These are phyloP conservation scores for Megalonaias nervosa DNA, from an alignment of 1,140 invertebrate species.

Conservation along the genomic window DNA sequence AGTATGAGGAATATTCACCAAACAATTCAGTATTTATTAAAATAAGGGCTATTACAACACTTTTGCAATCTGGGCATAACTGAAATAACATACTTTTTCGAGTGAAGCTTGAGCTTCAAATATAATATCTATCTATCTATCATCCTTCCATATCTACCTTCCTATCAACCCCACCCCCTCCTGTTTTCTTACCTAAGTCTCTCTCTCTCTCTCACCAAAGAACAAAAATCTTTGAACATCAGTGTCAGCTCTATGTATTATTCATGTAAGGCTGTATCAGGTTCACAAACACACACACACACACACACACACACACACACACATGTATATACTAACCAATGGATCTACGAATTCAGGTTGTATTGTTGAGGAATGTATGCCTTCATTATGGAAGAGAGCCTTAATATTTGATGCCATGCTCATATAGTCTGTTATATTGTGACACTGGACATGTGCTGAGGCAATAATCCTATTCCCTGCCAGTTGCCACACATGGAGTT, in stretches of 20 bases:
- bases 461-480: slow-evolving; percentile 76
- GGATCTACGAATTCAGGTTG: slow-evolving; percentile 75
- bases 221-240: slow-evolving; percentile 1
- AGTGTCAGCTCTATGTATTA: neutral
- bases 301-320: neutral
- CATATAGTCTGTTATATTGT: slow-evolving; percentile 74
- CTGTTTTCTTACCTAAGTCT: too few relatives aligned
- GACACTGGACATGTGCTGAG: slow-evolving; percentile 75
- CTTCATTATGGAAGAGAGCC: slow-evolving; percentile 75
- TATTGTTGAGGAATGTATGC: slow-evolving; percentile 77
- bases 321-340: slow-evolving; percentile 4
- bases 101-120: neutral
- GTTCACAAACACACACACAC: neutral
- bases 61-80: neutral
- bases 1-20: neutral
- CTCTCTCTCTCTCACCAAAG: neutral
- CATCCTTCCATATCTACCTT: too few relatives aligned
- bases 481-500: slow-evolving; percentile 77
- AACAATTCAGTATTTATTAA: neutral
- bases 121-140: neutral
- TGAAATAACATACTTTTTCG: neutral
- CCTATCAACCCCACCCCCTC: too few relatives aligned
- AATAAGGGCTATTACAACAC: neutral
- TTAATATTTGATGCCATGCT: slow-evolving; percentile 72
- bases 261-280: neutral